phyloP scores from a whole-genome alignment of 2,113 vertebrate species.

The Cynopterus brachyotis region DNA sequence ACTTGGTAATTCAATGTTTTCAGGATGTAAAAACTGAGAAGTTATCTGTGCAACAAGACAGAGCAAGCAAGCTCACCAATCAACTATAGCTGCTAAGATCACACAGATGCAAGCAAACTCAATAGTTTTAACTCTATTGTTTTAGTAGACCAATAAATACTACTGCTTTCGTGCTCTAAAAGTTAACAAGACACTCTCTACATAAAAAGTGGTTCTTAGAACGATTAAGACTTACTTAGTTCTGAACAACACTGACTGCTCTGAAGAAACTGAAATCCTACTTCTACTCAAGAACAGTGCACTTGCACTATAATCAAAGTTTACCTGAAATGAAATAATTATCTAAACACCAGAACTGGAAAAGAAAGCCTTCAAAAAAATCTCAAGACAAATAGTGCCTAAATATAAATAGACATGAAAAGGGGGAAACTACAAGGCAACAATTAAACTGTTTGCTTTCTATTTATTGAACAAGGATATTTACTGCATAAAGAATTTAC shows the following conservation, averaged over 20 bases:
- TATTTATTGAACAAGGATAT: background rate
- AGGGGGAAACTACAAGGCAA: background rate
- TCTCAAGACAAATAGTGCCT: background rate
- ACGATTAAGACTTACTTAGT: background rate
- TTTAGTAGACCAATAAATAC: background rate
- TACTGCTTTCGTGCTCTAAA: conserved; percentile 40
- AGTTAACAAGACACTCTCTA: background rate
- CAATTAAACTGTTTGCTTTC: background rate
- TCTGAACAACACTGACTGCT: background rate
- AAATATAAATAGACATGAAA: background rate
- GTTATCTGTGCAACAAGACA: background rate
- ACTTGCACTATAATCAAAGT: background rate
- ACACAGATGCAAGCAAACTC: background rate
- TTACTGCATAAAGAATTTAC: background rate
- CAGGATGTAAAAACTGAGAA: background rate
- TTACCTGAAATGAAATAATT: conserved; percentile 26
- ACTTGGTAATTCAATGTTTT: conserved; percentile 16
- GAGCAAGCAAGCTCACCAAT: background rate
- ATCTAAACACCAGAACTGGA: background rate
- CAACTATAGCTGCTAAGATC: background rate
- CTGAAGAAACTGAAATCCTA: background rate
- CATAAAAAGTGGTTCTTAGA: background rate
- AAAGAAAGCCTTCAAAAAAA: conserved; percentile 9
- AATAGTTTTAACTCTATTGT: background rate
- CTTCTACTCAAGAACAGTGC: background rate